Percentiles rank a stretch among this genome's conserved stretches.
Evolutionary conservation across 2,797 vertebrate genomes (phyloP).

Genomic region (Epinephelus awoara): DNA sequence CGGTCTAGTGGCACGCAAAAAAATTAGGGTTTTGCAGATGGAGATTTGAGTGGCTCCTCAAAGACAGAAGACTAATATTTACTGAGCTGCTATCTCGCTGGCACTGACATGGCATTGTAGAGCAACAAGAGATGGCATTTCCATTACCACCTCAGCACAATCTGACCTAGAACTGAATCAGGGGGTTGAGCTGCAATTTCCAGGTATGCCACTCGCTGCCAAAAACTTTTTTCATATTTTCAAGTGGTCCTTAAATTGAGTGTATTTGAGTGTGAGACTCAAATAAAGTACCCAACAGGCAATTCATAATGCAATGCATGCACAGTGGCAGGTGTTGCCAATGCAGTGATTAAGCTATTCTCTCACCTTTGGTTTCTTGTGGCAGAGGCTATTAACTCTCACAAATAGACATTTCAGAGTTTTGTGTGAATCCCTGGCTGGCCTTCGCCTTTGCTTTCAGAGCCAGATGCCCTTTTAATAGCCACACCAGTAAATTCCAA

Average conservation of each 20-base stretch:
- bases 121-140: conserved; percentile 60
- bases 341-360: conserved; percentile 51
- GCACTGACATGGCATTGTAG: conserved; percentile 23
- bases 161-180: conserved; percentile 49
- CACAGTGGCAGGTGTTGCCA: conserved; percentile 46
- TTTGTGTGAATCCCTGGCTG: conserved; percentile 54
- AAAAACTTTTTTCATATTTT: conserved; percentile 42
- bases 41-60: conserved; percentile 39
- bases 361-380: conserved; percentile 62
- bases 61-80: conserved; percentile 51
- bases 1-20: conserved; percentile 7
- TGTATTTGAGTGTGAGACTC: conserved; percentile 48
- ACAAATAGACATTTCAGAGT: conserved; percentile 61
- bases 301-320: conserved; percentile 42
- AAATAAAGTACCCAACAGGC: conserved; percentile 37
- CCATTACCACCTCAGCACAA: conserved; percentile 45
- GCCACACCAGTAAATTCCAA: conserved; percentile 61
- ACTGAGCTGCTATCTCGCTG: conserved; percentile 29
- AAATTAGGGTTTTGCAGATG: conserved; percentile 4
- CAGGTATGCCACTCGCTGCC: conserved; percentile 34
- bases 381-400: conserved; percentile 57
- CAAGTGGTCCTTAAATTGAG: conserved; percentile 57
- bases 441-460: conserved; percentile 62
- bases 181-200: conserved; percentile 42
- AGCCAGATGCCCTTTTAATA: conserved; percentile 73